Evolutionary conservation across 1,140 invertebrate genomes (phyloP), one percentile per base, ranked within the genome.

Genomic region (Zaprionus vittiger): DNA sequence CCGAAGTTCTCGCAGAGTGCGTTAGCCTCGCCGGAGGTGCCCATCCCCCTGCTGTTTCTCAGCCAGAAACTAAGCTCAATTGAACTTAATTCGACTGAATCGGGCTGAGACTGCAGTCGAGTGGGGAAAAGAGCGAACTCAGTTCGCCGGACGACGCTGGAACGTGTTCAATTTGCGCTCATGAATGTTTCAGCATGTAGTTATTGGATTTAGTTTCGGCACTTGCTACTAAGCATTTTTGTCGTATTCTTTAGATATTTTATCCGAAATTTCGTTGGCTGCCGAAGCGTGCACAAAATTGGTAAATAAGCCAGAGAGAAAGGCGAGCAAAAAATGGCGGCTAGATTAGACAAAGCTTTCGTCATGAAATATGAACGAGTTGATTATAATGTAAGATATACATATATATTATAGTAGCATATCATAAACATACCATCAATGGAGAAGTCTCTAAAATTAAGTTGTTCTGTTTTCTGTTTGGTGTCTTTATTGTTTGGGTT

Each of bases 121-220:
- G 37, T 7, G 34, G 20, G 28, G 28, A 7, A 7, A 31, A 20
- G 12, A 62, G 41, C 61, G 14, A 76, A 31, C 67, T 56, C 55
- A 44, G 20, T 20, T 79, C 61, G 22, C 63, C 41, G 63, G 28
- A 15, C 73, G 78, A 70, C 67, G 70, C 72, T 69, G 60, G 49
- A 80, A 90, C 85, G 85, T 90, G 85, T 86, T 91, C 85, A 90
- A 90, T 90, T 90, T 90, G 82, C 73, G 82, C 86, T 90, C 85
- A 90, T 90, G 82, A 90, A 90, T 90, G 86, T 91, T 90, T 90
- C 82, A 90, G 79, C 79, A 81, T 81, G 73, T 81, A 84, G 84
- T 89, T 90, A 89, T 89, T 89, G 81, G 84, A 90, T 90, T 89
- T 89, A 90, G 78, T 90, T 90, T 89, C 71, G 72, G 84, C 81